phyloP scores from a whole-genome alignment of 2,113 vertebrate genomes.

The Hippocampus zosterae region DNA sequence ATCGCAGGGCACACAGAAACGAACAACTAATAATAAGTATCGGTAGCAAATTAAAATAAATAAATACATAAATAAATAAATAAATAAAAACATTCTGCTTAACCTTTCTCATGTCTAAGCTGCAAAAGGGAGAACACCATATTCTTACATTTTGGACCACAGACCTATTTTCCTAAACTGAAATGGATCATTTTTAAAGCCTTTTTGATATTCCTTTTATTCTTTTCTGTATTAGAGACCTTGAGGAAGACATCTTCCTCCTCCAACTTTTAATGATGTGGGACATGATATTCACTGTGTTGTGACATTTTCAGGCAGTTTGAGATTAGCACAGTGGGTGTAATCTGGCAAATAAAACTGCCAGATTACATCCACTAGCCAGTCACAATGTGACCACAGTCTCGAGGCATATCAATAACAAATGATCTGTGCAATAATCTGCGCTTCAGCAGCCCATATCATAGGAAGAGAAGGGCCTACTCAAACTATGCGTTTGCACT shows the following conservation, averaged over 20 bases:
- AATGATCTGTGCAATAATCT: background rate
- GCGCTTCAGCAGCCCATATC: background rate
- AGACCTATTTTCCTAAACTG: background rate
- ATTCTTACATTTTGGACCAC: background rate
- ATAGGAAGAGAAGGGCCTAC: background rate
- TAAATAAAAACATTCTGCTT: background rate
- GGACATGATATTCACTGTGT: background rate
- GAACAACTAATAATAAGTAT: background rate
- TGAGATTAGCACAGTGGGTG: too few species aligned
- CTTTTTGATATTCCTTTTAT: background rate
- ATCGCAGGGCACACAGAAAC: too few species aligned
- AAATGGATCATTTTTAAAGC: background rate
- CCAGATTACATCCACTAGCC: background rate
- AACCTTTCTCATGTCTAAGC: background rate
- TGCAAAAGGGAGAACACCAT: background rate
- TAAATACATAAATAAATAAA: too few species aligned
- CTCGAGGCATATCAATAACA: background rate
- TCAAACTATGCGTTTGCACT: background rate
- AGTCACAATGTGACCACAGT: background rate
- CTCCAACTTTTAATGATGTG: background rate
- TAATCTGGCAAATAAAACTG: too few species aligned
- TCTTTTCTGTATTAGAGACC: background rate
- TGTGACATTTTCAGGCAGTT: background rate
- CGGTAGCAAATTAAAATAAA: background rate
- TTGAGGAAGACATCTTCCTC: background rate